These are phyloP conservation scores for Trachymyrmex cornetzi DNA, from an alignment of 1,140 invertebrate species.

Conservation along the genomic window DNA sequence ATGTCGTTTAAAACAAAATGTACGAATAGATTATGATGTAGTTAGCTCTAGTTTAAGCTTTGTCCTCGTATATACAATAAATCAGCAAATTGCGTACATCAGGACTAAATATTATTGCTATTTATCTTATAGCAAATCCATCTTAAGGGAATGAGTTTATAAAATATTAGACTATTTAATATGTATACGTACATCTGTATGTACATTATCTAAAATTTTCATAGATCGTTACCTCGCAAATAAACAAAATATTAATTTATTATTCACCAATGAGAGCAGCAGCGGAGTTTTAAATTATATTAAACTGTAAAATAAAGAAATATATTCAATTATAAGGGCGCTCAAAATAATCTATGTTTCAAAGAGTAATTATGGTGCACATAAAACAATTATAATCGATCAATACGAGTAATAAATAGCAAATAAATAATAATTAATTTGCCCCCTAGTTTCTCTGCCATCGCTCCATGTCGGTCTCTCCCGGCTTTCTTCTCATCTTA, in stretches of 20 bases:
- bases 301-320: neutral
- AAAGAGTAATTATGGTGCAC: neutral
- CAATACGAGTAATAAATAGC: neutral
- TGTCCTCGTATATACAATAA: neutral
- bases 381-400: neutral
- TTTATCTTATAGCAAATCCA: neutral
- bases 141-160: neutral
- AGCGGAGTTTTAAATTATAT: neutral
- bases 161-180: neutral
- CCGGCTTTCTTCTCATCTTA: neutral
- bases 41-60: neutral
- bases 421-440: neutral
- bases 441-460: neutral
- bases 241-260: neutral
- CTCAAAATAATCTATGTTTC: neutral
- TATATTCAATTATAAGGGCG: neutral
- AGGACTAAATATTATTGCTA: neutral
- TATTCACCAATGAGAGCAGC: neutral
- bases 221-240: neutral
- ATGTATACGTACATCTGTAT: neutral
- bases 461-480: too few species aligned
- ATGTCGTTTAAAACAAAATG: neutral
- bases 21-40: neutral
- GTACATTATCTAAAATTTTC: neutral
- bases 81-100: neutral